Conservation (phyloP, 2,113 vertebrate genomes). For the Pan troglodytes region DNA sequence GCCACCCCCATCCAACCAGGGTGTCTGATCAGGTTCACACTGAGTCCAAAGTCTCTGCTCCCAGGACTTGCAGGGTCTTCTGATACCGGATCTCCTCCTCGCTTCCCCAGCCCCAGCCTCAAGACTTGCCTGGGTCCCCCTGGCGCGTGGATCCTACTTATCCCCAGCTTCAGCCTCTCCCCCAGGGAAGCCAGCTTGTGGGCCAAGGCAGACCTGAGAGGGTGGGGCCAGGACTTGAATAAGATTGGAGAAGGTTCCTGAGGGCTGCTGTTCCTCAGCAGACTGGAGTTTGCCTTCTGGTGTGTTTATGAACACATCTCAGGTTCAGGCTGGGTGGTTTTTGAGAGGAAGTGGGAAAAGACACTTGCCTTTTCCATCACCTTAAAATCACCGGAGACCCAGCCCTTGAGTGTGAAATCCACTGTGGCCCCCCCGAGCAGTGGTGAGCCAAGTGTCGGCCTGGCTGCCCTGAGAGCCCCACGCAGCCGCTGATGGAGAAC, state of each 20-base stretch:
- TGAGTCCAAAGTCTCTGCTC: background rate
- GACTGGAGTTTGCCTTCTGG: background rate
- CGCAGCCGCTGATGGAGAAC: background rate
- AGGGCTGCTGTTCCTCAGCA: background rate
- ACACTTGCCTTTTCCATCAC: background rate
- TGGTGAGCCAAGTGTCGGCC: fast-evolving
- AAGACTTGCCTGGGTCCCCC: background rate
- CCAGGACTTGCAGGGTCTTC: background rate
- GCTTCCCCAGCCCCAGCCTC: no score
- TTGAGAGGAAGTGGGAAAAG: background rate
- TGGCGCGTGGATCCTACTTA: background rate
- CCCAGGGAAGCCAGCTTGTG: background rate
- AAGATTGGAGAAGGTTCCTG: background rate
- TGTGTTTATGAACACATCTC: background rate
- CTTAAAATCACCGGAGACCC: fast-evolving
- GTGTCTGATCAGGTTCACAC: background rate
- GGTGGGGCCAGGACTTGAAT: background rate
- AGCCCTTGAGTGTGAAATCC: background rate
- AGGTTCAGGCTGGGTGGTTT: background rate
- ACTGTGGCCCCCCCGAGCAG: fast-evolving
- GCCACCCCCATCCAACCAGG: background rate
- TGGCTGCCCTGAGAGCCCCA: background rate
- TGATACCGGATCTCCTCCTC: background rate
- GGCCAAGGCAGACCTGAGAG: background rate
- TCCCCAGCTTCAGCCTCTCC: background rate